Evolutionary conservation across 1,140 invertebrate species (phyloP).

Genomic region (Colletes latitarsis): DNA sequence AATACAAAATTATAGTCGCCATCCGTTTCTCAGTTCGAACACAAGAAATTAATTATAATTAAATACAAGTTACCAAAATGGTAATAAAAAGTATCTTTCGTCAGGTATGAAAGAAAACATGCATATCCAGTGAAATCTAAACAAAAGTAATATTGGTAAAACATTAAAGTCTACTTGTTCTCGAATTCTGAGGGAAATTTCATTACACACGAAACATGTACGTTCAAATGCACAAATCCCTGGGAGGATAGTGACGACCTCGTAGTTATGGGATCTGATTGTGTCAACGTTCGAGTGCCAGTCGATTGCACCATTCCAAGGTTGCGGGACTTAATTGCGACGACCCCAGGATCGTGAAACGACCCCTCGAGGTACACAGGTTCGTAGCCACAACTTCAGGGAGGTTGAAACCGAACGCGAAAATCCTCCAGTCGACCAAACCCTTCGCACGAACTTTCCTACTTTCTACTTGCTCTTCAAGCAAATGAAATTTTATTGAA

Average conservation of each 20-base stretch:
- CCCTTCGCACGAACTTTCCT: not conserved
- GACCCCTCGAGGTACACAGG: slow-evolving; percentile 24
- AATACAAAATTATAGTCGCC: too few species aligned
- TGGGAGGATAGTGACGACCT: not conserved
- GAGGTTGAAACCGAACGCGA: slow-evolving; percentile 18
- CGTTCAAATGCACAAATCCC: not conserved
- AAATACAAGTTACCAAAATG: too few species aligned
- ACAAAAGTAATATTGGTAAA: too few species aligned
- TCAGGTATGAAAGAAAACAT: too few species aligned
- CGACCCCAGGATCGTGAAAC: slow-evolving; percentile 13
- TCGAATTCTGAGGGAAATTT: not conserved
- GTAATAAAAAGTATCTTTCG: too few species aligned
- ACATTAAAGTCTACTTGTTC: too few species aligned
- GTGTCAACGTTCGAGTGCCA: slow-evolving; percentile 16
- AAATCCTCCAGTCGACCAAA: slow-evolving; percentile 6
- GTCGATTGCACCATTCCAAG: slow-evolving; percentile 22
- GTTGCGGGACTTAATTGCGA: slow-evolving; percentile 25
- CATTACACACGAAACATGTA: not conserved
- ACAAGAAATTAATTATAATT: too few species aligned
- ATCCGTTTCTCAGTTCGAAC: too few species aligned
- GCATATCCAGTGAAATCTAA: too few species aligned
- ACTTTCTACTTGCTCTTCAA: not conserved
- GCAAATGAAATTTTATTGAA: not conserved
- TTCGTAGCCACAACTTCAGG: slow-evolving; percentile 2
- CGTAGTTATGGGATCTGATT: slow-evolving; percentile 28